Percentiles rank a stretch among this genome's conserved stretches.
Conservation (phyloP, 2,888 invertebrate species). For the Tanytarsus gracilentus region DNA sequence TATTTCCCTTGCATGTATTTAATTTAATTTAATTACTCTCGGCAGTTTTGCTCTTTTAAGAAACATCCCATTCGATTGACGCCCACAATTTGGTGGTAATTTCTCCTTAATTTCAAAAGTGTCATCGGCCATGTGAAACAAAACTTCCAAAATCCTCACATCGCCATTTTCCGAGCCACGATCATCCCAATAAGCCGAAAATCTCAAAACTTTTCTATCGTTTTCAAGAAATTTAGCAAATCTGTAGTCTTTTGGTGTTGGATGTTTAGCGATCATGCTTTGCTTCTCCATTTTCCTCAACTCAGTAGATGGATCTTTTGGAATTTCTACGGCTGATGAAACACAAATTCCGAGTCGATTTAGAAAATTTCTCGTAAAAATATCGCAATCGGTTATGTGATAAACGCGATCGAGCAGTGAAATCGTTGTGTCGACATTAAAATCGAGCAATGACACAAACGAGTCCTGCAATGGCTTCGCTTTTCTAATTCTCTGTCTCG, state of each 20-base stretch:
- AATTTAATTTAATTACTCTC: slow-evolving; percentile 47
- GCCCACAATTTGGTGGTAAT: slow-evolving; percentile 56
- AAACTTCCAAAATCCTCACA: slow-evolving; percentile 66
- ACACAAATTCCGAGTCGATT: slow-evolving; percentile 77
- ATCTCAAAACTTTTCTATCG: slow-evolving; percentile 65
- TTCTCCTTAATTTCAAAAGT: slow-evolving; percentile 81
- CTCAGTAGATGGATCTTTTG: slow-evolving; percentile 46
- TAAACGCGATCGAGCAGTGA: slow-evolving; percentile 72
- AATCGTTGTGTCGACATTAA: slow-evolving; percentile 75
- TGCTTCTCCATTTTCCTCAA: slow-evolving; percentile 38
- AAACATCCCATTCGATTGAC: slow-evolving; percentile 62
- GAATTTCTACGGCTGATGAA: slow-evolving; percentile 52
- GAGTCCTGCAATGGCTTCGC: slow-evolving; percentile 58
- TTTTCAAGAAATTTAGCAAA: slow-evolving; percentile 74
- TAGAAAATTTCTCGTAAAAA: slow-evolving; percentile 75
- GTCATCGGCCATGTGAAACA: slow-evolving; percentile 79
- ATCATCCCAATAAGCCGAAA: slow-evolving; percentile 87
- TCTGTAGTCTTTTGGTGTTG: slow-evolving; percentile 49
- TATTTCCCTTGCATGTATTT: neutral
- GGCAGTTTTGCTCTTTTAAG: slow-evolving; percentile 67
- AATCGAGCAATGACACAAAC: slow-evolving; percentile 74
- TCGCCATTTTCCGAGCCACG: slow-evolving; percentile 65
- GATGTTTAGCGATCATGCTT: slow-evolving; percentile 33
- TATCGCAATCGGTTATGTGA: slow-evolving; percentile 76
- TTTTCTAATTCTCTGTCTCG: slow-evolving; percentile 71